Base-by-base conservation (phyloP, 2,888 invertebrate species). In the Scaptomyza tumidula region DNA sequence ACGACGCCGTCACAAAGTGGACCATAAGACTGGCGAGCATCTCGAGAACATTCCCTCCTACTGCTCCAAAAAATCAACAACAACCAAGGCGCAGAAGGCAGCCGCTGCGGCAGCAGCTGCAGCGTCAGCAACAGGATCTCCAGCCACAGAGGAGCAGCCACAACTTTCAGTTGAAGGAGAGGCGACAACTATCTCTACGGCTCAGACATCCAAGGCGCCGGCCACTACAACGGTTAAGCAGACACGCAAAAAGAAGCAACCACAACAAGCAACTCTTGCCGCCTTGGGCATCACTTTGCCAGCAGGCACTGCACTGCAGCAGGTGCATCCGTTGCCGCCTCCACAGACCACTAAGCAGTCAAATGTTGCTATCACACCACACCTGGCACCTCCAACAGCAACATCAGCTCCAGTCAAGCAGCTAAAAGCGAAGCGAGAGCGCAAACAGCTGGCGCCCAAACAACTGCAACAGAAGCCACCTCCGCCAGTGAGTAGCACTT, bases 1-100 rank as follows among this genome's bases (percentile, higher is more conserved):
- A 0, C 91, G 94, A 45, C 91, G 94, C 76, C 92, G 93, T 46
- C 94, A 94, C 78, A 94, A 92, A 66, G 92, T 92, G n/a, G 92
- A 92, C 74, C 92, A 92, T 58, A 92, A 92, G 73, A 92, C 92
- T 3, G 92, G 92, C 43, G 91, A 92, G 79, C 85, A 90, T 59
- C 81, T 92, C 31, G 90, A 91, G 71, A 91, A 91, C 72, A 90
- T 92, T 77, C 92, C 92, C 33, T 90, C 91, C 9, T 92, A 92
- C 69, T 91, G 91, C 66, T 90, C 91, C 3, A 91, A 91, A 60
- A 91, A 91, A 61, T 91, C 91, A 1, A 86, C 91, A 41, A 72
- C 87, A 39, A 67, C 80, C 7, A 86, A 86, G 62, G 83, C 85
- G 3, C 77, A 78, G 24, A 84, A 89, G 56, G 75, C 79, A 11